A percentile compares a stretch with the other conserved stretches of the same genome.
These are phyloP conservation scores for Lasioglossum lativentre DNA, from an alignment of 2,888 invertebrate genomes.

Conservation along the genomic window DNA sequence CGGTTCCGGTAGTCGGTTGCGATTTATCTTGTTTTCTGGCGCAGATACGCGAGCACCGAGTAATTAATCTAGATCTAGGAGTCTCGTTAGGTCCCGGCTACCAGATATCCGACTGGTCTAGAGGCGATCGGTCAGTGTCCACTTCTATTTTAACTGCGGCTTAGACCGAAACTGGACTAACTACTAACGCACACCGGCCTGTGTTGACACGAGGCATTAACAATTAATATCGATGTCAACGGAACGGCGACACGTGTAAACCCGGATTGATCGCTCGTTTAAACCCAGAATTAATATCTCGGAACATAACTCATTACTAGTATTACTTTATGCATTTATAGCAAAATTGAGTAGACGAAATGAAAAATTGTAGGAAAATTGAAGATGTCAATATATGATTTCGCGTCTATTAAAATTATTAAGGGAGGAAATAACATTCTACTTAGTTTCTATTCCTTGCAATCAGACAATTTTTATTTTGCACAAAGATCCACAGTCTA, in stretches of 20 bases:
- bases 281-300: not conserved
- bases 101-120: slow-evolving; percentile 76
- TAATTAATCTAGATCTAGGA: slow-evolving; percentile 75
- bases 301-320: not conserved
- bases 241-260: slow-evolving; percentile 26
- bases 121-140: slow-evolving; percentile 81
- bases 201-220: slow-evolving; percentile 76
- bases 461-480: too few species aligned
- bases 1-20: slow-evolving; percentile 50
- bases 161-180: slow-evolving; percentile 76
- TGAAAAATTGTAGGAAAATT: too few species aligned
- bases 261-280: not conserved
- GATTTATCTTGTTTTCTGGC: slow-evolving; percentile 66
- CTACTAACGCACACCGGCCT: slow-evolving; percentile 51
- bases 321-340: too few species aligned
- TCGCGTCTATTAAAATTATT: too few species aligned
- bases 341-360: too few species aligned
- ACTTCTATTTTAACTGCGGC: slow-evolving; percentile 80
- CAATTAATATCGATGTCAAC: slow-evolving; percentile 33
- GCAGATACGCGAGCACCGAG: slow-evolving; percentile 60
- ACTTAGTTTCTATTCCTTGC: too few species aligned
- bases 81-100: slow-evolving; percentile 65
- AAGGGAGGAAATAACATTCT: too few species aligned
- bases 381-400: too few species aligned
- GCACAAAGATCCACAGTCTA: too few species aligned